These are phyloP conservation scores for Drosophila buzzatii DNA, from an alignment of 2,888 invertebrate species.

Conservation along the genomic window DNA sequence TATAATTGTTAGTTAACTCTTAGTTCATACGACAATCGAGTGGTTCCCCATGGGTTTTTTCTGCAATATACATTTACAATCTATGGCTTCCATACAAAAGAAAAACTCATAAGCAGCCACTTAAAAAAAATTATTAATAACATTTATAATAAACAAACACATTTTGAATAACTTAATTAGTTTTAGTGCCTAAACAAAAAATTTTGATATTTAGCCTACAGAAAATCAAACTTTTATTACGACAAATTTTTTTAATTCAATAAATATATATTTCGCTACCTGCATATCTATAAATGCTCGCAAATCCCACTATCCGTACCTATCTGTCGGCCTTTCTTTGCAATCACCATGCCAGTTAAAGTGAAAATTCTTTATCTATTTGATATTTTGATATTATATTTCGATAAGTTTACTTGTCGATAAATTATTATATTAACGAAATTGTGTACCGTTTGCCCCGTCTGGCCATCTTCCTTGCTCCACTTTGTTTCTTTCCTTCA, in stretches of 20 bases:
- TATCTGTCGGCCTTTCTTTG: slow-evolving; percentile 5
- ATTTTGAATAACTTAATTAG: slow-evolving; percentile 61
- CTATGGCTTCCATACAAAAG: slow-evolving; percentile 61
- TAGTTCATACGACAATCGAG: slow-evolving; percentile 62
- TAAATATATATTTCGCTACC: slow-evolving; percentile 63
- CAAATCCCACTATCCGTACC: slow-evolving; percentile 1
- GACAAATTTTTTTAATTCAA: slow-evolving; percentile 70
- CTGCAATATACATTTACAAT: slow-evolving; percentile 43
- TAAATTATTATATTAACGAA: slow-evolving; percentile 9
- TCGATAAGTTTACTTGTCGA: not conserved
- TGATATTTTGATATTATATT: not conserved
- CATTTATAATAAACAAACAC: slow-evolving; percentile 19
- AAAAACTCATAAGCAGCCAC: slow-evolving; percentile 60
- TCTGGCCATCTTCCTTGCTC: not conserved
- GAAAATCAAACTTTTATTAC: slow-evolving; percentile 58
- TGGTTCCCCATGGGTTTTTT: slow-evolving; percentile 69
- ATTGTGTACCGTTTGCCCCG: slow-evolving; percentile 10
- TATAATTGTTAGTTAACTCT: slow-evolving; percentile 48
- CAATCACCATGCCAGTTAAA: slow-evolving; percentile 12
- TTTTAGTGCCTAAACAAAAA: slow-evolving; percentile 46
- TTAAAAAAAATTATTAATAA: slow-evolving; percentile 47
- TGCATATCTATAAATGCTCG: slow-evolving; percentile 47
- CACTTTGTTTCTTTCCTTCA: not conserved
- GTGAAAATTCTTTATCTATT: not conserved
- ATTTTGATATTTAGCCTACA: slow-evolving; percentile 68